Percentiles rank a stretch among this genome's conserved stretches.
Evolutionary conservation across 1,140 invertebrate genomes (phyloP).

Genomic region (Papilio aristodemus): DNA sequence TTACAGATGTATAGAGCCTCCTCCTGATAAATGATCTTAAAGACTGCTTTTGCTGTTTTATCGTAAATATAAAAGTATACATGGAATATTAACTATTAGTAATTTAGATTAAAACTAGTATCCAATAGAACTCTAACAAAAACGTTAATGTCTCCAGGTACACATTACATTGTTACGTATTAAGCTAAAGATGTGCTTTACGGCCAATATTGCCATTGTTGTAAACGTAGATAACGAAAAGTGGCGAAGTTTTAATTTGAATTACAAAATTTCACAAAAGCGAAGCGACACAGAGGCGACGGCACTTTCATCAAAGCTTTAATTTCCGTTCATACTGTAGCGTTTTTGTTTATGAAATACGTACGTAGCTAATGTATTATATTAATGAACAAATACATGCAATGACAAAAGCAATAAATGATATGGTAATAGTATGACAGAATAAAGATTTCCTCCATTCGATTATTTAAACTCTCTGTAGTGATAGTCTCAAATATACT

Average conservation of each 20-base stretch:
- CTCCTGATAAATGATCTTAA: too few relatives aligned
- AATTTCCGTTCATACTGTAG: conserved; percentile 26
- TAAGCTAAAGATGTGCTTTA: conserved; percentile 10
- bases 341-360: conserved; percentile 6
- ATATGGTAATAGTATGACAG: background rate
- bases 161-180: conserved; percentile 5
- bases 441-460: too few relatives aligned
- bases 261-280: conserved; percentile 31
- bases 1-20: too few relatives aligned
- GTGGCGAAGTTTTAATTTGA: conserved; percentile 28
- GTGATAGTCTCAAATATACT: too few relatives aligned
- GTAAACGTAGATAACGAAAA: conserved; percentile 30
- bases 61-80: too few relatives aligned
- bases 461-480: too few relatives aligned
- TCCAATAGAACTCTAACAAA: background rate
- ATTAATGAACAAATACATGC: background rate
- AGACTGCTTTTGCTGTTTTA: too few relatives aligned
- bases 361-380: background rate
- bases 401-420: background rate
- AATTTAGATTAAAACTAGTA: conserved; percentile 5
- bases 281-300: background rate
- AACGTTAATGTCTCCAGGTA: conserved; percentile 1
- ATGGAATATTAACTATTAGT: background rate
- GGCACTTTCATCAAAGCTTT: conserved; percentile 21
- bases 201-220: conserved; percentile 21